phyloP scores from a whole-genome alignment of 2,888 invertebrate species.

The Eretmocerus hayati region DNA sequence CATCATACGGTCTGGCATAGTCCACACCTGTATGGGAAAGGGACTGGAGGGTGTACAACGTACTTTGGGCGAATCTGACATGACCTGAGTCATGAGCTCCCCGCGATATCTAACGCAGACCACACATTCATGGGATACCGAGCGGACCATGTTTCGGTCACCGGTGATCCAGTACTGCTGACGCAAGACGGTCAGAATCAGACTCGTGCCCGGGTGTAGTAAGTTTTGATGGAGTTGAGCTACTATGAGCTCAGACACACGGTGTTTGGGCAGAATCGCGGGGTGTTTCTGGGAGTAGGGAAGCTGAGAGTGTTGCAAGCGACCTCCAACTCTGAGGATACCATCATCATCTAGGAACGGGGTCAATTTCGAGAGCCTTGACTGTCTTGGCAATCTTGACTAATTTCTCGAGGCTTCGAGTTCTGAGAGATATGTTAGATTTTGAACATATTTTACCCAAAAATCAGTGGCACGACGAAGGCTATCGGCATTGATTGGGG shows the following conservation, averaged over 20 bases:
- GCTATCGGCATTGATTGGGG: no score
- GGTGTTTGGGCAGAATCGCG: constrained; percentile 4
- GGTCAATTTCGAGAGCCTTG: constrained; percentile 6
- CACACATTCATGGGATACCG: constrained; percentile 2
- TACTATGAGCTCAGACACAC: constrained; percentile 8
- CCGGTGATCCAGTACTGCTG: constrained; percentile 7
- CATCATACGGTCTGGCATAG: not conserved
- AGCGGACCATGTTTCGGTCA: not conserved
- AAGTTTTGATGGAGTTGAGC: not conserved
- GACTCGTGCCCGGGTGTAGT: constrained; percentile 10
- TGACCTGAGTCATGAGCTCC: not conserved
- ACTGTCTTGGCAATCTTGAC: not conserved
- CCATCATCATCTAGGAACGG: constrained; percentile 6
- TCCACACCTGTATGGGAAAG: constrained; percentile 9
- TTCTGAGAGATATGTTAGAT: no score
- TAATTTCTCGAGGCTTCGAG: not conserved
- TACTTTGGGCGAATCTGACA: constrained; percentile 2
- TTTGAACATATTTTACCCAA: no score
- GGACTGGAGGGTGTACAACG: constrained; percentile 21
- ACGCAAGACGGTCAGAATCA: constrained; percentile 3
- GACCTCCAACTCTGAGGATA: not conserved
- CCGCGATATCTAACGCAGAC: not conserved
- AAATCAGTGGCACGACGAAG: no score
- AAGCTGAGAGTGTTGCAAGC: constrained; percentile 8
- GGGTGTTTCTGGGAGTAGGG: constrained; percentile 3